Evolutionary conservation across 2,113 vertebrate genomes (phyloP).

Genomic region (Noctilio leporinus): DNA sequence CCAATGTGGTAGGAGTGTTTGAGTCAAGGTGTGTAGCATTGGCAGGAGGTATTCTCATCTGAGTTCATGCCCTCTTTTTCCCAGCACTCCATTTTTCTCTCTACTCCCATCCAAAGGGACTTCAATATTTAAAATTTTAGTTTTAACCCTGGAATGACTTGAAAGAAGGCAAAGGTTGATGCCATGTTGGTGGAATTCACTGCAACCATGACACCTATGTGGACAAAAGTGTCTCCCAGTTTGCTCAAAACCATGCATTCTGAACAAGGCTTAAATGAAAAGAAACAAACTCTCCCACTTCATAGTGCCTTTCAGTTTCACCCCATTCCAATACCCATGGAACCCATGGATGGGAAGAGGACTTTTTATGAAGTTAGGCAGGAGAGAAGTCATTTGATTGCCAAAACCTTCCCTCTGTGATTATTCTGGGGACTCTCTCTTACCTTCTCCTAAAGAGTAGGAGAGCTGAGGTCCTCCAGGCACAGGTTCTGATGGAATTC

Average conservation of each 20-base stretch:
- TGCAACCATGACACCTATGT: not conserved
- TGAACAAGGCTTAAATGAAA: not conserved
- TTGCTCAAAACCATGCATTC: not conserved
- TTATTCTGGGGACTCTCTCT: not conserved
- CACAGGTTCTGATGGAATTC: not conserved
- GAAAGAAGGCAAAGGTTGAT: not conserved
- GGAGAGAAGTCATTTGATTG: not conserved
- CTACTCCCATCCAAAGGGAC: not conserved
- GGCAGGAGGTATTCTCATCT: not conserved
- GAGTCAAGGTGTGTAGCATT: not conserved
- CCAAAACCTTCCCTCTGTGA: accelerated
- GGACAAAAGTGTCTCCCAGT: not conserved
- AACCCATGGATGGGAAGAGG: accelerated
- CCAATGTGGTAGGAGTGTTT: accelerated
- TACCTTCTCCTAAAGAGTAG: not conserved
- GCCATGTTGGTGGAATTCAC: not conserved
- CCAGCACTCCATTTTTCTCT: not conserved
- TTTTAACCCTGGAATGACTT: not conserved
- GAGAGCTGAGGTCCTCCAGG: not conserved
- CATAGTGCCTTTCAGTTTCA: not conserved
- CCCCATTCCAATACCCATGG: not conserved
- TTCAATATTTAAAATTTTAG: not conserved
- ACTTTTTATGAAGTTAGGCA: not conserved
- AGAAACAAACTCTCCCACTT: not conserved
- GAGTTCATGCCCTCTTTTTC: too few species aligned